Evolutionary conservation across 2,797 vertebrate species (phyloP), one percentile per base, ranked within the genome.

Genomic region (Steatocranus sp.): DNA sequence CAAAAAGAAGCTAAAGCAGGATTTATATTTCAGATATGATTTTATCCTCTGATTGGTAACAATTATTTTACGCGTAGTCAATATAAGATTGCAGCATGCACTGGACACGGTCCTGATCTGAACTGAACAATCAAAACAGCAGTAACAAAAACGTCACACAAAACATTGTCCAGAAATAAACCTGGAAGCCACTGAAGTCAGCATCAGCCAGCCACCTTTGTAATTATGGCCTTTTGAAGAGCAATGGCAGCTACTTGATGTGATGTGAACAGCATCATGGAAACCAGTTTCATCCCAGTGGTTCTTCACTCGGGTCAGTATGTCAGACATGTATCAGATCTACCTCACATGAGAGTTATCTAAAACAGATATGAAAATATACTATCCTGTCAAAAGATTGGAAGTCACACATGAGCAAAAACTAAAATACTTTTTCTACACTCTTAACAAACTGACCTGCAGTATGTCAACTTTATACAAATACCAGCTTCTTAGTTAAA

Each of bases 271-370:
- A 14, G 7, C 30, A n/a, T 34, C 18, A 0, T 34, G 58, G 32
- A 14, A 36, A 63, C 58, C n/a, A 23, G 20, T 70, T 46, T 46
- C 66, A 46, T 46, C 66, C 15, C 36, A 41, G 34, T 0, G 0
- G 34, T 38, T 43, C 23, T 43, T 70, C 23, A 70, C 66, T 11
- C 0, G 3, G 23, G 9, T 46, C 66, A 70, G 23, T 25, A 1
- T 27, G 5, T 43, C 8, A 46, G 66, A 70, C 41, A 3, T 25
- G 36, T 41, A 43, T 68, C 63, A 68, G 38, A 43, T 43, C 38
- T 43, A 46, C 23, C 41, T 46, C 23, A 8, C 6, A 25, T 25
- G 8, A 15, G 23, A 25, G 14, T 7, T 17, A 25, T 25, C 36
- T 23, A 0, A 41, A 41, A 11, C 20, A 3, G 12, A 66, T 15